Evolutionary conservation across 2,888 invertebrate species (phyloP).

Genomic region (Punctoribates punctum): DNA sequence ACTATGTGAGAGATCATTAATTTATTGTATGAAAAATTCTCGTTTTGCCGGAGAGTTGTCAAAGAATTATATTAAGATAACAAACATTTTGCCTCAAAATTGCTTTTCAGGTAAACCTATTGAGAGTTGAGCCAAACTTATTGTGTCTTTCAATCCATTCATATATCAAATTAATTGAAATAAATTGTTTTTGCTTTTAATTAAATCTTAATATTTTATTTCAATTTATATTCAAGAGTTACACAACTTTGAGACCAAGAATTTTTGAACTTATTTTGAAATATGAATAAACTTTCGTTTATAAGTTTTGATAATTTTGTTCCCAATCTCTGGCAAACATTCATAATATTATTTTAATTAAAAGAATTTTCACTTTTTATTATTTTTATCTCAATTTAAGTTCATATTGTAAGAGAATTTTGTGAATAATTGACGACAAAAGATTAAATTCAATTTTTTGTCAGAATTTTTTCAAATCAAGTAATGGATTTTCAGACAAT

Average conservation of each 20-base stretch:
- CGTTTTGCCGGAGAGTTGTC: not conserved
- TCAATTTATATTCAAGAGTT: not conserved
- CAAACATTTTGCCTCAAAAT: not conserved
- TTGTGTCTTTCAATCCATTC: not conserved
- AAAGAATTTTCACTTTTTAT: too few species aligned
- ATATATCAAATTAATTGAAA: slow-evolving; percentile 14
- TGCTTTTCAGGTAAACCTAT: slow-evolving; percentile 11
- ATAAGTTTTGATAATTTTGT: too few species aligned
- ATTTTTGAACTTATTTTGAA: not conserved
- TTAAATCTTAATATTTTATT: not conserved
- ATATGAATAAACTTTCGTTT: too few species aligned
- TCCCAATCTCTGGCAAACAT: too few species aligned
- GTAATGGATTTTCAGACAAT: slow-evolving; percentile 9
- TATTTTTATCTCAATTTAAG: too few species aligned
- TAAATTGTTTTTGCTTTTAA: not conserved
- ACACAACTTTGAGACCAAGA: not conserved
- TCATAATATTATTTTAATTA: too few species aligned
- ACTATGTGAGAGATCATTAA: slow-evolving; percentile 4
- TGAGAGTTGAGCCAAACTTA: not conserved
- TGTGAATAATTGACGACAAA: too few species aligned
- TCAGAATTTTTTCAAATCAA: not conserved
- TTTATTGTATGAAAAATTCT: slow-evolving; percentile 11
- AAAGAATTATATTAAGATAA: slow-evolving; percentile 29
- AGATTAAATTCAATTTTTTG: too few species aligned
- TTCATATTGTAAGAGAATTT: too few species aligned